These are phyloP conservation scores for Parazoanthus darwini DNA, from an alignment of 92 coral and sea anemone genomes.

Conservation along the genomic window DNA sequence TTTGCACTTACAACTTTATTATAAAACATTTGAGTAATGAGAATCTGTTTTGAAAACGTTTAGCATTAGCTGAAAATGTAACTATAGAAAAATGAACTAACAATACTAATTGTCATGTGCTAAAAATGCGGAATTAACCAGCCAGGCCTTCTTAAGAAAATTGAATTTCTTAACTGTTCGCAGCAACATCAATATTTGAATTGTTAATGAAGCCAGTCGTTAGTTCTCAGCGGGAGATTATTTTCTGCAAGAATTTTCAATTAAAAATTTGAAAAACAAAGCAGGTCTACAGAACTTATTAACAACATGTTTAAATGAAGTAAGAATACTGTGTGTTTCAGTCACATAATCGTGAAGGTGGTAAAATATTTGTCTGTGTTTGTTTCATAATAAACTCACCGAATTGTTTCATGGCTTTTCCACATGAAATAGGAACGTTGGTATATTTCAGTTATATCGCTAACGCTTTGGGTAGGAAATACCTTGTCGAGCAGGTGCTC, in stretches of 20 bases:
- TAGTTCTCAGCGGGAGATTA: background rate
- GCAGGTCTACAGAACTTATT: conserved; percentile 13
- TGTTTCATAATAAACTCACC: background rate
- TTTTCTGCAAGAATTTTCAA: conserved; percentile 1
- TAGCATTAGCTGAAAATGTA: background rate
- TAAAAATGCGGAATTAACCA: background rate
- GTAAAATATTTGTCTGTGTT: background rate
- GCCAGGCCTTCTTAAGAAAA: background rate
- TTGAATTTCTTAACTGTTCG: background rate
- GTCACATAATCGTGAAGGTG: background rate
- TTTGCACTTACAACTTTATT: too few relatives aligned
- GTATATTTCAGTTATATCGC: background rate
- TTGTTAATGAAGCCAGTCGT: background rate
- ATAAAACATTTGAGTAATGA: too few relatives aligned
- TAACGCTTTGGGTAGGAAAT: background rate
- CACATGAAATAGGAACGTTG: background rate
- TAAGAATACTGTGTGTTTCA: background rate
- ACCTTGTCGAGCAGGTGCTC: conserved; percentile 18
- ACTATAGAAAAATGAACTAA: background rate
- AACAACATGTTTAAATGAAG: background rate
- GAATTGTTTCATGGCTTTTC: background rate
- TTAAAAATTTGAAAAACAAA: background rate
- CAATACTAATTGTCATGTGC: too few relatives aligned
- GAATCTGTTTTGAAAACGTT: background rate
- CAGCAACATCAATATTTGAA: background rate